phyloP scores from a whole-genome alignment of 2,888 invertebrate genomes.

The Creontiades dilutus region DNA sequence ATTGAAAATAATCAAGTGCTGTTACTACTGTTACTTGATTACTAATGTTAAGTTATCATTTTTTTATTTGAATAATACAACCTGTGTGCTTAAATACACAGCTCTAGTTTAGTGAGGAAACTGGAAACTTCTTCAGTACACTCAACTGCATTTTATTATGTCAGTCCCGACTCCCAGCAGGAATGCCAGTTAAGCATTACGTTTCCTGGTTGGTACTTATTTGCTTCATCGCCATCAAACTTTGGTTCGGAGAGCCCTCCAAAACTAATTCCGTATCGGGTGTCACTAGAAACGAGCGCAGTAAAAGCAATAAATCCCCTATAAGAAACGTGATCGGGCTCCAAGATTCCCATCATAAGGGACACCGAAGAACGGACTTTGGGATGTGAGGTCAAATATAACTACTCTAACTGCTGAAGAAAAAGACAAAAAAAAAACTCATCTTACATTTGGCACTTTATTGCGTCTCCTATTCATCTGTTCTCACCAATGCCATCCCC shows the following conservation, averaged over 20 bases:
- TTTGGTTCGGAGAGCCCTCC: neutral
- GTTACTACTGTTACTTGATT: too few relatives aligned
- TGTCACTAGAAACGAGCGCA: constrained; percentile 20
- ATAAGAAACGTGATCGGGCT: constrained; percentile 57
- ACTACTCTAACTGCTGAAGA: neutral
- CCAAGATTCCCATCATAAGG: neutral
- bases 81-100: too few relatives aligned
- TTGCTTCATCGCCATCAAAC: constrained; percentile 6
- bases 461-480: constrained; percentile 31
- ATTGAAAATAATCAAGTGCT: too few relatives aligned
- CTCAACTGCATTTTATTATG: too few relatives aligned
- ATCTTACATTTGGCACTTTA: constrained; percentile 22
- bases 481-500: constrained; percentile 24
- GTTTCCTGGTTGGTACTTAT: neutral
- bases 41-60: too few relatives aligned
- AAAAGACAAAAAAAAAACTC: neutral
- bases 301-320: constrained; percentile 46
- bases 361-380: neutral
- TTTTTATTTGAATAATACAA: too few relatives aligned
- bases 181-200: neutral
- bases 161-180: too few relatives aligned
- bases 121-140: too few relatives aligned
- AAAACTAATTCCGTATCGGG: constrained; percentile 34
- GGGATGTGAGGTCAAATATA: constrained; percentile 50
- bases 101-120: too few relatives aligned